Conservation (phyloP, 2,888 invertebrate species). For the Ectemnius lituratus region DNA sequence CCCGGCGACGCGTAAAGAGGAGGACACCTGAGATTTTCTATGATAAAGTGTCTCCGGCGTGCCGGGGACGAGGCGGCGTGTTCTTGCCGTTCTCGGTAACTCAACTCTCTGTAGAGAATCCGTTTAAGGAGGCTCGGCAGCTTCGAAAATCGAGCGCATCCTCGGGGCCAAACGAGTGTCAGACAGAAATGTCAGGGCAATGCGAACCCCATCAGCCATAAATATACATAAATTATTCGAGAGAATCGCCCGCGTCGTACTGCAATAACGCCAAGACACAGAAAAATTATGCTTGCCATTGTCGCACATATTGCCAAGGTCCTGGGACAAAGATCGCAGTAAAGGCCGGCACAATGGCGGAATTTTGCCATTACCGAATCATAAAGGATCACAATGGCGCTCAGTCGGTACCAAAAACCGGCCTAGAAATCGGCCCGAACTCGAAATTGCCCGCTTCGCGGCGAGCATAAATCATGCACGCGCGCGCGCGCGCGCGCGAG, state of each 20-base stretch:
- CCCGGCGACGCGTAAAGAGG: constrained; percentile 28
- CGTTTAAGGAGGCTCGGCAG: neutral
- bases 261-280: constrained; percentile 16
- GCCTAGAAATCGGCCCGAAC: constrained; percentile 3
- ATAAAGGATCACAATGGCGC: constrained; percentile 18
- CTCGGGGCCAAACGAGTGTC: neutral
- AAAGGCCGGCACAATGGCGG: constrained; percentile 30
- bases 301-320: neutral
- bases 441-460: neutral
- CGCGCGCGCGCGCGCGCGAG: neutral
- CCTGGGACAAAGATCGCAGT: constrained; percentile 20
- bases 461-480: constrained; percentile 29
- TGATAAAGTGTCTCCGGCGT: constrained; percentile 45
- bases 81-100: constrained; percentile 6
- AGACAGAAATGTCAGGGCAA: constrained; percentile 19
- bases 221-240: constrained; percentile 38
- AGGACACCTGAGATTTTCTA: constrained; percentile 29
- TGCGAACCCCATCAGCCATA: constrained; percentile 28
- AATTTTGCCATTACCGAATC: constrained; percentile 35
- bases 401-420: neutral
- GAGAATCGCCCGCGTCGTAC: neutral
- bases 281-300: constrained; percentile 5
- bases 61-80: neutral
- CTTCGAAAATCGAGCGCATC: constrained; percentile 18
- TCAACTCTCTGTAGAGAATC: constrained; percentile 2